Percentiles rank a stretch among this genome's conserved stretches.
Evolutionary conservation across 2,888 invertebrate species (phyloP).

Genomic region (Vanessa cardui): DNA sequence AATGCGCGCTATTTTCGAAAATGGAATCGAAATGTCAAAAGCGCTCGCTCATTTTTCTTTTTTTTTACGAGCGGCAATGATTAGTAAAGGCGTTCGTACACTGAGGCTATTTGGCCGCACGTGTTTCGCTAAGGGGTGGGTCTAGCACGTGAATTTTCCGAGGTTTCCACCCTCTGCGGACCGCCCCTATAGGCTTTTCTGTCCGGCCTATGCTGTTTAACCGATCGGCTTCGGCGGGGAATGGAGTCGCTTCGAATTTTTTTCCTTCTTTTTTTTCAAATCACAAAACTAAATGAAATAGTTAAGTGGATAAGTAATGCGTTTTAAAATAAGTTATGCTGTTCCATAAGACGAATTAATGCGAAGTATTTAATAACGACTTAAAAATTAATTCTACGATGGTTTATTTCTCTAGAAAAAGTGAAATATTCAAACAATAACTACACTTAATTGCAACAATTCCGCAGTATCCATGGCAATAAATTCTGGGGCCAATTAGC

Average conservation of each 20-base stretch:
- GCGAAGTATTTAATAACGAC: constrained; percentile 21
- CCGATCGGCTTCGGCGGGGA: constrained; percentile 67
- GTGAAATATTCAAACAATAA: constrained; percentile 30
- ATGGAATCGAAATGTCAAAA: constrained; percentile 63
- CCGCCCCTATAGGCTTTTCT: constrained; percentile 84
- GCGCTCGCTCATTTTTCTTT: constrained; percentile 55
- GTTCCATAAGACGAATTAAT: constrained; percentile 18
- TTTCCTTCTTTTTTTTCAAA: constrained; percentile 35
- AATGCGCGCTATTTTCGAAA: constrained; percentile 51
- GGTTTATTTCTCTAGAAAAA: constrained; percentile 19
- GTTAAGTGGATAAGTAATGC: constrained; percentile 9
- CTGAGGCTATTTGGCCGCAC: constrained; percentile 79
- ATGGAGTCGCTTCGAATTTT: constrained; percentile 57
- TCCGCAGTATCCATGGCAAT: constrained; percentile 34
- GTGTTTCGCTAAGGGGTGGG: constrained; percentile 75
- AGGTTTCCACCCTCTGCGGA: constrained; percentile 82
- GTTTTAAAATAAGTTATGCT: constrained; percentile 15
- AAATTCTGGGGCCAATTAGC: constrained; percentile 37
- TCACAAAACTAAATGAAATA: constrained; percentile 1
- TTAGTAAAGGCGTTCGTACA: constrained; percentile 76
- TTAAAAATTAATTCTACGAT: constrained; percentile 21
- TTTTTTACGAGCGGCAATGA: constrained; percentile 75
- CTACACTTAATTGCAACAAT: constrained; percentile 36
- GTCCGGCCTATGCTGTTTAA: constrained; percentile 83
- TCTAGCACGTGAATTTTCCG: constrained; percentile 81